These are phyloP conservation scores for Reticulitermes lucifugus DNA, from an alignment of 2,888 invertebrate genomes.

Conservation along the genomic window DNA sequence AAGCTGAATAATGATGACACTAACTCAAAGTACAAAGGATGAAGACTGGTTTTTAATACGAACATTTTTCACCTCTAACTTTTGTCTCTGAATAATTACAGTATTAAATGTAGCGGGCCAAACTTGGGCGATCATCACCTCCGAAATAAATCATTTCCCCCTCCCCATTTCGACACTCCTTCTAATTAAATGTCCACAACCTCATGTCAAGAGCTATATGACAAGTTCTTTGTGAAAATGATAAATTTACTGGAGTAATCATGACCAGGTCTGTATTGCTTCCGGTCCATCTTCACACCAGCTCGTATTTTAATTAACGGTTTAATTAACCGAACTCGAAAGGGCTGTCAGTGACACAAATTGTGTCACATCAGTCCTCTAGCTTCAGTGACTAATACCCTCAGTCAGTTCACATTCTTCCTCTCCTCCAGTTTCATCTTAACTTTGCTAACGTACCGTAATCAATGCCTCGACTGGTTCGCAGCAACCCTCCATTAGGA, in stretches of 20 bases:
- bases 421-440: neutral
- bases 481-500: neutral
- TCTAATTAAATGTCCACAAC: neutral
- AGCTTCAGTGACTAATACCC: neutral
- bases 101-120: too few relatives aligned
- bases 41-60: too few relatives aligned
- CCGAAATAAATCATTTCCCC: neutral
- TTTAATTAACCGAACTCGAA: neutral
- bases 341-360: neutral
- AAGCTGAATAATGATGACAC: too few relatives aligned
- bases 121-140: too few relatives aligned
- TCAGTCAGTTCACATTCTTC: neutral
- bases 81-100: too few relatives aligned
- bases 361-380: neutral
- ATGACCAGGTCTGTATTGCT: too few relatives aligned
- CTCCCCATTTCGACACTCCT: neutral
- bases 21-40: too few relatives aligned
- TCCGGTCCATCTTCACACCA: neutral
- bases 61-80: too few relatives aligned
- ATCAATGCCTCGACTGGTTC: neutral
- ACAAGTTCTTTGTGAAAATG: constrained; percentile 13
- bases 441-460: neutral
- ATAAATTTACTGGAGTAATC: neutral
- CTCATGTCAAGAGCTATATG: neutral
- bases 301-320: neutral